Evolutionary conservation across 2,797 vertebrate species (phyloP), one percentile per base, ranked within the genome.

Genomic region (Tragopan temminckii): DNA sequence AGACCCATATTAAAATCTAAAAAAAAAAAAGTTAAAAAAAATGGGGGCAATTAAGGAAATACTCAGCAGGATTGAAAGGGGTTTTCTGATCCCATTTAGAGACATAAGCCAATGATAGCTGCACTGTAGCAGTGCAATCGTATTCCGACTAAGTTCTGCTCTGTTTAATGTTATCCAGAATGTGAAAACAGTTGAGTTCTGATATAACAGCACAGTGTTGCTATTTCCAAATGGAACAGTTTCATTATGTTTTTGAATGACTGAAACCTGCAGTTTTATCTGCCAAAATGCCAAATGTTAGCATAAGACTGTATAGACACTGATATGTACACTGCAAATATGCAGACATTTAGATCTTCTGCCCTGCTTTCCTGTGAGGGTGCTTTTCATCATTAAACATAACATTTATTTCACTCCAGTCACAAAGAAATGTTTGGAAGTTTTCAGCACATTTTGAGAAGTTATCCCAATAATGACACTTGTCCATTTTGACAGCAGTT

Each of bases 141-240:
- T 70, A 23, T n/a, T 75, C 31, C 67, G 46, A 13, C 42, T 57
- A 80, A 82, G 21, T 58, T 82, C 58, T 50, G 31, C 18, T 66
- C 43, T 35, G 31, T 61, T 88, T 74, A 40, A 52, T 40, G 25
- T 42, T 43, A 57, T n/a, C 58, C 38, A n/a, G 40, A 71, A 64
- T 9, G 43, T 0, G 0, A 78, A 13, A 48, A 45, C 53, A 35
- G 31, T 4, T 16, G 27, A 67, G 57, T 74, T 69, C 31, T 71
- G 48, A 57, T 33, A 43, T 45, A 77, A 59, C 7, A 52, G 36
- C 4, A 38, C 4, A 14, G 6, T 35, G 8, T 19, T 21, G 0
- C 9, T 78, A 48, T 71, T 14, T 14, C 45, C 45, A 67, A 59
- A 79, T 27, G 11, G 33, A 86, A 35, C 2, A 50, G 15, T 19